A percentile compares a stretch with the other conserved stretches of the same genome.
Evolutionary conservation across 2,797 vertebrate genomes (phyloP).

Genomic region (Nothura maculosa): DNA sequence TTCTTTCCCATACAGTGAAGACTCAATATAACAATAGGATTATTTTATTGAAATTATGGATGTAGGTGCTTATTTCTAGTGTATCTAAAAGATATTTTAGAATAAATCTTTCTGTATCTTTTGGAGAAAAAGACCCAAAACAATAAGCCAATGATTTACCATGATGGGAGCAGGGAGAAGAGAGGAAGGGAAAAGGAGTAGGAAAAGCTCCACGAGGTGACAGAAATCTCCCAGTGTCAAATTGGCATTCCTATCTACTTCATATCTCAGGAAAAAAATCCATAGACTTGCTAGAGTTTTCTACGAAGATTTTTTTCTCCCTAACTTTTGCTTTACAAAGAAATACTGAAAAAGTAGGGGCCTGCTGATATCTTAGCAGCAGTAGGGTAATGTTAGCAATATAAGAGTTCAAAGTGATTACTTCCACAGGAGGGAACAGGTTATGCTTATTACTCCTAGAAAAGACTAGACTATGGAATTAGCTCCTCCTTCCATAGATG

Average conservation of each 20-base stretch:
- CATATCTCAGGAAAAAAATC: not conserved
- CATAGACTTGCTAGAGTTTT: not conserved
- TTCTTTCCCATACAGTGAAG: not conserved
- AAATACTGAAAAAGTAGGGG: not conserved
- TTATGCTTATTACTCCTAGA: not conserved
- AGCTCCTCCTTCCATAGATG: rapidly evolving
- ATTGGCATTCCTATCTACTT: not conserved
- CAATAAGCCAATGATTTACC: not conserved
- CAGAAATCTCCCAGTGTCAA: not conserved
- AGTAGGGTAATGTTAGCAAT: not conserved
- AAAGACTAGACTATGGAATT: not conserved
- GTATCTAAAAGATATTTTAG: not conserved
- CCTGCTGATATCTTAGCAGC: not conserved
- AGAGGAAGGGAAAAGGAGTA: not conserved
- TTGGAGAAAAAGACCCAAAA: not conserved
- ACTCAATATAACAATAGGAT: not conserved
- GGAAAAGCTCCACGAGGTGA: not conserved
- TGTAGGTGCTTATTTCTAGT: not conserved
- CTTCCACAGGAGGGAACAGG: not conserved
- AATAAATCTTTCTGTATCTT: not conserved
- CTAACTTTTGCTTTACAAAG: not conserved
- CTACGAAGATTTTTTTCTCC: not conserved
- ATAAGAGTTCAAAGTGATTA: not conserved
- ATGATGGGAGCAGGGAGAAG: not conserved
- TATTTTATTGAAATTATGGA: not conserved